Evolutionary conservation across 2,113 vertebrate genomes (phyloP).

Genomic region (Raphicerus campestris): DNA sequence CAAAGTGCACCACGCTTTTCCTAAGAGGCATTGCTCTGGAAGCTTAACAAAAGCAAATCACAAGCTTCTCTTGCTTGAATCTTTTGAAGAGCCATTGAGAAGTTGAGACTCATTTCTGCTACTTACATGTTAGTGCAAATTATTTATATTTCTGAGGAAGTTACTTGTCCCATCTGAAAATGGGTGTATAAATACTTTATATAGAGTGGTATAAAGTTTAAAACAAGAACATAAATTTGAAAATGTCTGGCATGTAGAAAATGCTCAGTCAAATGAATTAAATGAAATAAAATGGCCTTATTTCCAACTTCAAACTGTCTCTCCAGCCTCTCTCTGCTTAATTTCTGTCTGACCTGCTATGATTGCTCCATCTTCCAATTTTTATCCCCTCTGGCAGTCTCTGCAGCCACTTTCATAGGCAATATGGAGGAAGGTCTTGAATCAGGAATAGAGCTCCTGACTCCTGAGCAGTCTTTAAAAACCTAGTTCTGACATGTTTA

Average conservation of each 20-base stretch:
- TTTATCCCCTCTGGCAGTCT: not conserved
- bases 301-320: not conserved
- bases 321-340: not conserved
- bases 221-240: not conserved
- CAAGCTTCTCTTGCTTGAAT: not conserved
- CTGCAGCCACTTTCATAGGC: not conserved
- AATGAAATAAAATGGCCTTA: not conserved
- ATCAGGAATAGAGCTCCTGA: not conserved
- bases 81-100: not conserved
- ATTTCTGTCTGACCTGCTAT: not conserved
- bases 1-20: not conserved
- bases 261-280: not conserved
- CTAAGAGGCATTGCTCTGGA: not conserved
- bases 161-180: not conserved
- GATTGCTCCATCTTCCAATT: not conserved
- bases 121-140: not conserved
- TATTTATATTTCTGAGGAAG: not conserved
- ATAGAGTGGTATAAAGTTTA: not conserved
- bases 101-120: not conserved
- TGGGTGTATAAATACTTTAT: not conserved
- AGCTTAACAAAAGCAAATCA: not conserved
- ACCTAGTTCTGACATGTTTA: not conserved
- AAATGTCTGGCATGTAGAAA: not conserved
- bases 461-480: not conserved
- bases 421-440: not conserved